These are phyloP conservation scores for Bombycilla garrulus DNA, from an alignment of 2,113 vertebrate genomes.

Conservation along the genomic window DNA sequence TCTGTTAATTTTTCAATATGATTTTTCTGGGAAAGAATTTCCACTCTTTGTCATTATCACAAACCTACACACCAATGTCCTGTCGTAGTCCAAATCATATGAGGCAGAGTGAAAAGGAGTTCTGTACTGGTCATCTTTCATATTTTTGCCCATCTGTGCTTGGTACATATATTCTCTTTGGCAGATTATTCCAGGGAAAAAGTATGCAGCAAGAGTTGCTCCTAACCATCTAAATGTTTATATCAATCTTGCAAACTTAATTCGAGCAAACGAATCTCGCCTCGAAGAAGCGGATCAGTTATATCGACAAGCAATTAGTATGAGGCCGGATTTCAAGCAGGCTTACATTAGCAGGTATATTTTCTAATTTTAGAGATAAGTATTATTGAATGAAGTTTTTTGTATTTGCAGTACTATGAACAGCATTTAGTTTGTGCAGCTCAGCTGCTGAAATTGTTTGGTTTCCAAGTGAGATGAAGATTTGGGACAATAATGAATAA, in stretches of 20 bases:
- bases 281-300: slow-evolving; percentile 97
- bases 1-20: not conserved
- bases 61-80: not conserved
- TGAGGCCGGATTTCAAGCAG: slow-evolving; percentile 98
- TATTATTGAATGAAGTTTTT: not conserved
- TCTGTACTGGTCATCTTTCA: not conserved
- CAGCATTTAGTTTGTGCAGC: not conserved
- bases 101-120: not conserved
- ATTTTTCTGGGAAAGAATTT: not conserved
- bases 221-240: slow-evolving; percentile 98
- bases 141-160: not conserved
- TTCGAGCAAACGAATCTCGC: slow-evolving; percentile 90
- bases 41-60: not conserved
- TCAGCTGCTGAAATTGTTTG: not conserved
- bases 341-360: slow-evolving; percentile 97
- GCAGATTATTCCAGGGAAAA: slow-evolving; percentile 97
- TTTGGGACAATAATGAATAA: not conserved
- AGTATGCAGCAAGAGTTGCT: slow-evolving; percentile 95
- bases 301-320: slow-evolving; percentile 96
- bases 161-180: not conserved
- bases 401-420: not conserved
- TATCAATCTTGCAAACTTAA: slow-evolving; percentile 96
- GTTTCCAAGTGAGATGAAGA: not conserved
- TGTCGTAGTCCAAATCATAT: not conserved
- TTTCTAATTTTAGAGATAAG: not conserved